Percentiles rank a stretch among this genome's conserved stretches.
These are phyloP conservation scores for Lepidostoma basale DNA, from an alignment of 1,140 invertebrate genomes.

Conservation along the genomic window DNA sequence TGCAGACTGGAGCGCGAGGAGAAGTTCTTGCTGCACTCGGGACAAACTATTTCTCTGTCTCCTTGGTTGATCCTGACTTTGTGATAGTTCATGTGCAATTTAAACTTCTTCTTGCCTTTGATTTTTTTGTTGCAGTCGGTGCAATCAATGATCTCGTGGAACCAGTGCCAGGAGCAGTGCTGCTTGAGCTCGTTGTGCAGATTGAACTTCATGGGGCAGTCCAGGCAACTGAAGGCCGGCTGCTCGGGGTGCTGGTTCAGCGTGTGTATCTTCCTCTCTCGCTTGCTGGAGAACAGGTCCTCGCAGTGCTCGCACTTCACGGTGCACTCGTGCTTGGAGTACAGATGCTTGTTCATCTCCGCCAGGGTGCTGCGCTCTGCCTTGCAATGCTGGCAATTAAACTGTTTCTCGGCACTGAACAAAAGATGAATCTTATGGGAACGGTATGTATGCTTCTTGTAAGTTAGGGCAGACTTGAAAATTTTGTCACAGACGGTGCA, in stretches of 20 bases:
- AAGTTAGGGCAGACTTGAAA: constrained; percentile 9
- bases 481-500: constrained; percentile 17
- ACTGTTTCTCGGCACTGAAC: background rate
- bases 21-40: constrained; percentile 20
- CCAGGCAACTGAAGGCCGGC: constrained; percentile 1
- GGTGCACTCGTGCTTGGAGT: constrained; percentile 9
- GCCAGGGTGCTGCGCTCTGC: background rate
- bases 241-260: constrained; percentile 14
- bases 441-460: background rate
- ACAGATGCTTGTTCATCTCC: constrained; percentile 20
- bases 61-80: constrained; percentile 1
- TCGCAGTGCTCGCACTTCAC: constrained; percentile 14
- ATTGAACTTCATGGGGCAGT: constrained; percentile 2
- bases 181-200: background rate
- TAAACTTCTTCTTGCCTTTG: constrained; percentile 29
- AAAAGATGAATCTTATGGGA: background rate
- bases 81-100: constrained; percentile 21
- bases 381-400: constrained; percentile 5
- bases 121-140: constrained; percentile 25
- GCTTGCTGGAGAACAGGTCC: background rate
- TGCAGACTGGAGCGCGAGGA: constrained; percentile 8
- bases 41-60: constrained; percentile 11
- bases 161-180: constrained; percentile 26
- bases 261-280: constrained; percentile 12
- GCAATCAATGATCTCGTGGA: constrained; percentile 22